These are phyloP conservation scores for Philopedon plagiatum DNA, from an alignment of 2,888 invertebrate species.

Conservation along the genomic window DNA sequence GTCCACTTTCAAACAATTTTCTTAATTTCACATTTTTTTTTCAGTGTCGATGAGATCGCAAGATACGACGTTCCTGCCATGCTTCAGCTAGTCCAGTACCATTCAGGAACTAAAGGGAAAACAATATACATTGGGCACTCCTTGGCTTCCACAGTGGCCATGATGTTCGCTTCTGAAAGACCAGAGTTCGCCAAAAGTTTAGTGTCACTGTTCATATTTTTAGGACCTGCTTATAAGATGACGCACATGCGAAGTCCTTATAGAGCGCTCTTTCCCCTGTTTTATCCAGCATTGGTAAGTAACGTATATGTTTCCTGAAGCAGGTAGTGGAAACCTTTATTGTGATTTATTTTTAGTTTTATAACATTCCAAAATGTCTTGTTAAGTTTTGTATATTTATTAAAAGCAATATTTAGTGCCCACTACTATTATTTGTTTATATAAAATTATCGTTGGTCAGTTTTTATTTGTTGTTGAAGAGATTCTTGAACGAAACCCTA, in stretches of 20 bases:
- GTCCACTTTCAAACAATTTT: too few species aligned
- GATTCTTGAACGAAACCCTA: too few species aligned
- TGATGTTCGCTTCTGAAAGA: conserved; percentile 72
- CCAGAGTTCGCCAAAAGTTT: conserved; percentile 72
- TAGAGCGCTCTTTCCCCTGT: conserved; percentile 75
- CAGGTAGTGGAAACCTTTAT: too few species aligned
- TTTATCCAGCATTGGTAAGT: conserved; percentile 58
- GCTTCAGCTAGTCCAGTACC: conserved; percentile 71
- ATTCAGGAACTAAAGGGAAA: conserved; percentile 62
- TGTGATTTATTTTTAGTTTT: too few species aligned
- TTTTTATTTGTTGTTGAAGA: too few species aligned
- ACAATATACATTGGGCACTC: conserved; percentile 74
- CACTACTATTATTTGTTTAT: too few species aligned
- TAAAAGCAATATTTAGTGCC: too few species aligned
- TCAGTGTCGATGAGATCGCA: conserved; percentile 74
- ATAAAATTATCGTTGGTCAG: too few species aligned
- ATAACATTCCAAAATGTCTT: too few species aligned
- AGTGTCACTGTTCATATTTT: conserved; percentile 70
- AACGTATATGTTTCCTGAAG: too few species aligned
- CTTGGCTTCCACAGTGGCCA: conserved; percentile 73
- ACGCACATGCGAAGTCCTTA: conserved; percentile 74
- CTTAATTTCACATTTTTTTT: conserved; percentile 47
- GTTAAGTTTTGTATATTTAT: too few species aligned
- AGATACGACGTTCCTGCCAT: conserved; percentile 73
- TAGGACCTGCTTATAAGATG: conserved; percentile 74